Evolutionary conservation across 2,888 invertebrate species (phyloP).

Genomic region (Sabatieria punctata): DNA sequence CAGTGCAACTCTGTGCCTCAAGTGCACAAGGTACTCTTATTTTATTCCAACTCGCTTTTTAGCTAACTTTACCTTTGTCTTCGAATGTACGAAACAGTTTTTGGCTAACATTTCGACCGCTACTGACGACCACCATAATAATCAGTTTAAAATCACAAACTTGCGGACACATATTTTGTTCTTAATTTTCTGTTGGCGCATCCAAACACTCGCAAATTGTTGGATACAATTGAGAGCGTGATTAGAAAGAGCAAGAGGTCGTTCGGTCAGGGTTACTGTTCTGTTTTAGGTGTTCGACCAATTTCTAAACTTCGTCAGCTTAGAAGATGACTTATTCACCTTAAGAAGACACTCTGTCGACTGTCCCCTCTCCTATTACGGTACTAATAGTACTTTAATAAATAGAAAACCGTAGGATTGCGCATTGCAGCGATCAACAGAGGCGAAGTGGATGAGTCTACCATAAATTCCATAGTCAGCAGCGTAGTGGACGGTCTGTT

Average conservation of each 20-base stretch:
- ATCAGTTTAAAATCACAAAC: too few species aligned
- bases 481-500: constrained; percentile 86
- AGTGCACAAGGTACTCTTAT: constrained; percentile 49
- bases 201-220: too few species aligned
- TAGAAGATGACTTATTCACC: constrained; percentile 87
- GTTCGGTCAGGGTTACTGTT: too few species aligned
- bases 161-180: too few species aligned
- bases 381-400: constrained; percentile 38
- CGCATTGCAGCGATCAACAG: constrained; percentile 20
- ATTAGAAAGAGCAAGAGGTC: too few species aligned
- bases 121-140: too few species aligned
- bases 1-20: constrained; percentile 66
- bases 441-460: constrained; percentile 58
- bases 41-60: too few species aligned
- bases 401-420: not conserved
- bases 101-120: too few species aligned
- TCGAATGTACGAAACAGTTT: too few species aligned
- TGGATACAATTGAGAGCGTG: too few species aligned
- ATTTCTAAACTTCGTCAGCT: constrained; percentile 88
- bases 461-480: constrained; percentile 86
- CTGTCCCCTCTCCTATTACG: constrained; percentile 76
- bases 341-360: constrained; percentile 66
- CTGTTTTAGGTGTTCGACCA: constrained; percentile 67
- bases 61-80: too few species aligned
- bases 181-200: too few species aligned